phyloP scores from a whole-genome alignment of 2,888 invertebrate genomes.

The Drosophila paranaensis region DNA sequence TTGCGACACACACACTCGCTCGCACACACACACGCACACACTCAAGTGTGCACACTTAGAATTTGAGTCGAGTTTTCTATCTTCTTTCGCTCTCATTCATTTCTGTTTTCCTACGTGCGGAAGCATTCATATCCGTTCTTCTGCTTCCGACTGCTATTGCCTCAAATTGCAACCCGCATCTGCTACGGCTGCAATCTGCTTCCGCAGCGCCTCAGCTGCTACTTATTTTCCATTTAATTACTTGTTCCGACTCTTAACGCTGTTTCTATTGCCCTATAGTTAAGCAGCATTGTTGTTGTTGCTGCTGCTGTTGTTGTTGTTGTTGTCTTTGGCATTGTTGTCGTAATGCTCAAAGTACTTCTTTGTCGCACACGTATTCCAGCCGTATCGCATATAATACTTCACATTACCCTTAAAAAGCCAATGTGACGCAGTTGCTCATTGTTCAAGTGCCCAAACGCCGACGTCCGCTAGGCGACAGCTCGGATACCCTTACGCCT shows the following conservation, averaged over 20 bases:
- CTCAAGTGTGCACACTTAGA: neutral
- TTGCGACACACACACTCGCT: constrained; percentile 19
- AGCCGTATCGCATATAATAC: constrained; percentile 36
- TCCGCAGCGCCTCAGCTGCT: constrained; percentile 51
- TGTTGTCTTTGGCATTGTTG: constrained; percentile 51
- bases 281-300: constrained; percentile 2
- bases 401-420: constrained; percentile 28
- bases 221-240: constrained; percentile 76
- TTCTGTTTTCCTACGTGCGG: constrained; percentile 65
- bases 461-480: constrained; percentile 6
- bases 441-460: constrained; percentile 7
- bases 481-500: constrained; percentile 8
- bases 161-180: constrained; percentile 55
- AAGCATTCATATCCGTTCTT: constrained; percentile 77
- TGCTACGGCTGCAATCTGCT: constrained; percentile 53
- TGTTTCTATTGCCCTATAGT: constrained; percentile 59
- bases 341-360: constrained; percentile 55
- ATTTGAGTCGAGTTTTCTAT: constrained; percentile 34
- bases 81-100: constrained; percentile 35
- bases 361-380: constrained; percentile 70
- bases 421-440: constrained; percentile 59
- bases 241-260: constrained; percentile 81
- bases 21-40: constrained; percentile 11
- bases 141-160: constrained; percentile 61
- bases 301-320: constrained; percentile 15